Base-by-base conservation (phyloP, 2,888 invertebrate genomes). In the Rhagium mordax region DNA sequence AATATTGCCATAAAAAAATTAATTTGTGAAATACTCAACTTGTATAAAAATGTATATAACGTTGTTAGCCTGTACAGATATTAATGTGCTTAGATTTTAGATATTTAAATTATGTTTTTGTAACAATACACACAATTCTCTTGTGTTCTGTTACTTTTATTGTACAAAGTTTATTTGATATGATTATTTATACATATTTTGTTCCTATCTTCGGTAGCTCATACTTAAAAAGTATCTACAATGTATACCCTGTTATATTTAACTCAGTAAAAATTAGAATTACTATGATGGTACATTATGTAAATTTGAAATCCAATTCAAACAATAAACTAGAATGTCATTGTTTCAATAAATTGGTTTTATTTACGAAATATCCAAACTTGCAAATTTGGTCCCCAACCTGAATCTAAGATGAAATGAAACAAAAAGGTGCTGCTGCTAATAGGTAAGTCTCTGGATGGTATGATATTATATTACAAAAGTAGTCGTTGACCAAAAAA, bases 251-350 rank as follows among this genome's bases (percentile, higher is more conserved):
- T 80, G 81, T 83, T 82, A 81, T 81, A 78, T 76, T 75, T 77
- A 77, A 77, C 76, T 79, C 79, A 72, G 74, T 76, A 76, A 75
- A 80, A 74, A 74, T 73, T 81, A 83, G 79, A 77, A 59, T 73
- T 79, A 76, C 74, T 81, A 81, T 78, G 76, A 85, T 81, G 76
- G 80, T 83, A 84, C 83, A 84, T 85, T 86, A 85, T 84, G 83
- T 84, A 84, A 84, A 79, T 83, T 81, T 64, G 80, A 81, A 81
- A 79, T 78, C 80, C 66, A 74, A 77, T 16, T 67, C 66, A 80
- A 81, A 79, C 75, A 83, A 84, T 84, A 84, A 84, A 83, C 78
- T 84, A 84, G 84, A 83, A 81, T 80, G 83, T 83, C 82, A 83
- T 84, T 85, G 84, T 84, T 84, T 84, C 77, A 81, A 75, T 51